phyloP scores from a whole-genome alignment of 2,113 vertebrate genomes.

The Orycteropus afer region DNA sequence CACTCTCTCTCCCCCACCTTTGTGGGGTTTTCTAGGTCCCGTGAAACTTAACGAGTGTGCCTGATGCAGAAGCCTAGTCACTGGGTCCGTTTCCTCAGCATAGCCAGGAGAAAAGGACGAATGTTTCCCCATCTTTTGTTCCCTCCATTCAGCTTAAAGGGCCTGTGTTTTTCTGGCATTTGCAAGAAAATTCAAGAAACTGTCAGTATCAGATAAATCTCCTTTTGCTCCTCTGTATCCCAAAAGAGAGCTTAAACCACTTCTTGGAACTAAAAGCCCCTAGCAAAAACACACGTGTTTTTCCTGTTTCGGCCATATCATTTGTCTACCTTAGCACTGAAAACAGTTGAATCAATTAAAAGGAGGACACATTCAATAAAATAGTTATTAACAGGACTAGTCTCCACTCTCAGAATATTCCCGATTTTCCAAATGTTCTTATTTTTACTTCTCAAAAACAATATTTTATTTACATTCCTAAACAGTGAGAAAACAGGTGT shows the following conservation, averaged over 20 bases:
- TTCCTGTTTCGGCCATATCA: conserved; percentile 37
- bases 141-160: not conserved
- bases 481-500: conserved; percentile 55
- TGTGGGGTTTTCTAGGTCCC: not conserved
- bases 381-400: conserved; percentile 65
- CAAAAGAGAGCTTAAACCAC: conserved; percentile 65
- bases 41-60: not conserved
- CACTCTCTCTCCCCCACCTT: not conserved
- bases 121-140: not conserved
- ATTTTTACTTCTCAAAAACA: conserved; percentile 57
- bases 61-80: not conserved
- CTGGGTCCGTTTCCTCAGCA: not conserved
- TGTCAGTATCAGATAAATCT: conserved; percentile 28
- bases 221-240: conserved; percentile 43
- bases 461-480: conserved; percentile 54
- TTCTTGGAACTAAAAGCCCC: conserved; percentile 58
- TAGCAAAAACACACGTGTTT: conserved; percentile 34
- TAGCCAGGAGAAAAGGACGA: not conserved
- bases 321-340: conserved; percentile 76
- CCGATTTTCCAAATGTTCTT: conserved; percentile 57
- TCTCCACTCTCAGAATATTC: conserved; percentile 24
- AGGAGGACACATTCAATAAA: conserved; percentile 87
- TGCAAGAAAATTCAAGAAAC: conserved; percentile 16
- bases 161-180: conserved; percentile 28
- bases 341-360: conserved; percentile 83